Conservation (phyloP, 2,888 invertebrate species). For the Tetranychus piercei region DNA sequence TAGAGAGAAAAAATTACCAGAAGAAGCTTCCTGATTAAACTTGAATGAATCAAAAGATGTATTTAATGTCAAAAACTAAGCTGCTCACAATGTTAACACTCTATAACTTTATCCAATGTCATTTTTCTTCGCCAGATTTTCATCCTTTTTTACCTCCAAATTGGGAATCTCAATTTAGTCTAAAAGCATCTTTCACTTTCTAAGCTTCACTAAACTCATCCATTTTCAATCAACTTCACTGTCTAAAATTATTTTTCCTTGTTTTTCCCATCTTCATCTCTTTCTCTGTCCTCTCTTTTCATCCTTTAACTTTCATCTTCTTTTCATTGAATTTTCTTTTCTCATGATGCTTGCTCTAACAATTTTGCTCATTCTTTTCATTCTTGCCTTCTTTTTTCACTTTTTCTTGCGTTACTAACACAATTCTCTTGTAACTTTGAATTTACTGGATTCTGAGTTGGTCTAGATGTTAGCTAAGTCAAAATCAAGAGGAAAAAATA, state of each 20-base stretch:
- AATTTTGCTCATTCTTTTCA: background rate
- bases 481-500: too few species aligned
- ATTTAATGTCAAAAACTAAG: background rate
- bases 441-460: too few species aligned
- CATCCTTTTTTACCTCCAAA: too few species aligned
- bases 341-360: too few species aligned
- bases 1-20: background rate
- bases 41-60: background rate
- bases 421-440: too few species aligned
- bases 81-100: too few species aligned
- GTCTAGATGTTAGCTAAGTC: too few species aligned
- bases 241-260: slow-evolving; percentile 2
- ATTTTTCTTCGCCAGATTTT: too few species aligned
- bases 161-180: too few species aligned
- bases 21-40: background rate
- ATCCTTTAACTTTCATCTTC: background rate
- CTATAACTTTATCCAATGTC: too few species aligned
- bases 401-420: background rate
- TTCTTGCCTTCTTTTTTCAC: background rate
- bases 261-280: background rate
- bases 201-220: too few species aligned
- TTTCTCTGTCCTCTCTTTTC: background rate
- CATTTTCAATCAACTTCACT: background rate
- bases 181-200: background rate
- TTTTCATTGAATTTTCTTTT: background rate